A percentile compares a stretch with the other conserved stretches of the same genome.
These are phyloP conservation scores for Platichthys flesus DNA, from an alignment of 2,113 vertebrate genomes.

Conservation along the genomic window DNA sequence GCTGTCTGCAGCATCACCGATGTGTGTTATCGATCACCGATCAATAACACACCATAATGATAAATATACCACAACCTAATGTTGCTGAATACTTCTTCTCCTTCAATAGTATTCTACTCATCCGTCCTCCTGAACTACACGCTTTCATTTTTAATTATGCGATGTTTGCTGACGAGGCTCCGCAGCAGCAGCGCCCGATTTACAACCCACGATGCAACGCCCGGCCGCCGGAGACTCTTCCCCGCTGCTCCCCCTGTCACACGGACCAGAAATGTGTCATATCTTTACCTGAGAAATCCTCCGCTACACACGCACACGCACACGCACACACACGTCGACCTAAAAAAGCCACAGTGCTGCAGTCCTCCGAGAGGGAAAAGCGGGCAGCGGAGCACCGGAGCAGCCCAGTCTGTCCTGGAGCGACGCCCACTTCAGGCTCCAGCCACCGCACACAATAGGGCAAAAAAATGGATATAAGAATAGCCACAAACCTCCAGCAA, in stretches of 20 bases:
- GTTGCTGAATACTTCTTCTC: constrained; percentile 14
- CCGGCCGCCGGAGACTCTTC: constrained; percentile 38
- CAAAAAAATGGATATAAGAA: constrained; percentile 29
- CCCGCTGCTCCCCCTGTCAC: not conserved
- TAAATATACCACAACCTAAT: constrained; percentile 22
- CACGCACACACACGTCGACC: constrained; percentile 43
- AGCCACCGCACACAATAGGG: constrained; percentile 76
- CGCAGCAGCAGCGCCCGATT: constrained; percentile 64
- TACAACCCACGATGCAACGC: constrained; percentile 58
- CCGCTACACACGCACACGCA: not conserved
- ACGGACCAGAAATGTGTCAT: not conserved
- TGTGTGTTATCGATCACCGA: not conserved
- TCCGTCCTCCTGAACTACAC: constrained; percentile 15
- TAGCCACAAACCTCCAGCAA: constrained; percentile 52
- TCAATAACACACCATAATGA: not conserved
- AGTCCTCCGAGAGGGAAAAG: constrained; percentile 71
- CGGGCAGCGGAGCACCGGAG: constrained; percentile 71
- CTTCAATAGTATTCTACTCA: constrained; percentile 15
- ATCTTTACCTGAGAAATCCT: not conserved
- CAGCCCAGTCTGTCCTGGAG: constrained; percentile 78
- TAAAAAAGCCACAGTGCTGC: constrained; percentile 56
- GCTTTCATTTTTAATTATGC: constrained; percentile 41
- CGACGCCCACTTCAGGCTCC: constrained; percentile 83
- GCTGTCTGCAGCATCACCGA: no score
- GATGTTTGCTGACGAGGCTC: constrained; percentile 16